Percentiles rank a stretch among this genome's conserved stretches.
Evolutionary conservation across 2,888 invertebrate species (phyloP).

Genomic region (Phymatocera aterrima): DNA sequence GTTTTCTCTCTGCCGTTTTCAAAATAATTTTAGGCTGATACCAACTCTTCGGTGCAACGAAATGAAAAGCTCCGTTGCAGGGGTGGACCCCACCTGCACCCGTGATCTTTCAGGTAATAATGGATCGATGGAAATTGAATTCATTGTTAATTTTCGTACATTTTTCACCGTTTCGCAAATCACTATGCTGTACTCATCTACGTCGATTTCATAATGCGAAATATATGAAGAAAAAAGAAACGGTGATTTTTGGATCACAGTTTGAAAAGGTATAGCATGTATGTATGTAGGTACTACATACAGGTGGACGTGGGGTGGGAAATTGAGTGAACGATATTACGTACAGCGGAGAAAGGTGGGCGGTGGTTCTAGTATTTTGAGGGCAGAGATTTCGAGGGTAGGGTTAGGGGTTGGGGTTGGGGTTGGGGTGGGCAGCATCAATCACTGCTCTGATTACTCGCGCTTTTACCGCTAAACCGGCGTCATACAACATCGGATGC

Average conservation of each 20-base stretch:
- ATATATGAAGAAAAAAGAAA: not conserved
- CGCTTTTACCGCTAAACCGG: constrained; percentile 60
- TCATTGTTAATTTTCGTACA: no score
- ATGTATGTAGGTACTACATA: no score
- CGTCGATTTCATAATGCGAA: not conserved
- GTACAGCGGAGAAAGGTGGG: no score
- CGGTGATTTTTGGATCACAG: not conserved
- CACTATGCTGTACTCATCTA: no score
- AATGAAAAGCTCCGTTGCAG: no score
- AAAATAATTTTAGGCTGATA: no score
- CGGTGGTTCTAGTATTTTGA: constrained; percentile 8
- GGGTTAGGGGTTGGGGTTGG: not conserved
- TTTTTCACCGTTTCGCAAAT: no score
- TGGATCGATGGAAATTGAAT: no score
- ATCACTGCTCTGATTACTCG: constrained; percentile 59
- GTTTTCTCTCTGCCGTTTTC: no score
- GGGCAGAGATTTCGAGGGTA: not conserved
- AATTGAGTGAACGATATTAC: constrained; percentile 8
- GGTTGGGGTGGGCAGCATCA: constrained; percentile 52
- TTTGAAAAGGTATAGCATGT: not conserved
- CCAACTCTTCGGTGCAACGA: no score
- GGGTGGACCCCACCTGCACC: no score
- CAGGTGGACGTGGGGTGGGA: not conserved
- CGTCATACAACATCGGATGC: constrained; percentile 55
- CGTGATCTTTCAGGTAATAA: no score